Evolutionary conservation across 2,888 invertebrate species (phyloP).

Genomic region (Acanthacorydalis orientalis): DNA sequence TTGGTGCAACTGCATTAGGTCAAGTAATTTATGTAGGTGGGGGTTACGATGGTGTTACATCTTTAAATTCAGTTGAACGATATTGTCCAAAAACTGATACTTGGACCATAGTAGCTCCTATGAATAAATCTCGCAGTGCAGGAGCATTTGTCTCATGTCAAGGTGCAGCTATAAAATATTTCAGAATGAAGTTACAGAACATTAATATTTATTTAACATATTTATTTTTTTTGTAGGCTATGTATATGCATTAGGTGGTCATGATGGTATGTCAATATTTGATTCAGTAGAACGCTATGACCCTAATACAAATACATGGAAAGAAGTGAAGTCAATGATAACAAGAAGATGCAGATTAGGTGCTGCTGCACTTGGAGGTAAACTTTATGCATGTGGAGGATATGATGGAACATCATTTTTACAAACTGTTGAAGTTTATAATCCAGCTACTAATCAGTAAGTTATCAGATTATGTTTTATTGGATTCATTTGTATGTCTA

Average conservation of each 20-base stretch:
- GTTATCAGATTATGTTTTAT: slow-evolving; percentile 12
- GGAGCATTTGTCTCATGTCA: slow-evolving; percentile 27
- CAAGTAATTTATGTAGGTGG: slow-evolving; percentile 70
- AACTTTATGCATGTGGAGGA: slow-evolving; percentile 70
- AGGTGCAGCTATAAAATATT: slow-evolving; percentile 13
- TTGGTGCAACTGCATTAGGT: slow-evolving; percentile 65
- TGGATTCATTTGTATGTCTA: neutral
- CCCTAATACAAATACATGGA: slow-evolving; percentile 55
- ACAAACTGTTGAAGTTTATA: slow-evolving; percentile 65
- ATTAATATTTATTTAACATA: neutral
- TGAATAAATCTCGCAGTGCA: slow-evolving; percentile 42
- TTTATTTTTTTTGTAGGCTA: slow-evolving; percentile 34
- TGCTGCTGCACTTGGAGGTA: slow-evolving; percentile 63
- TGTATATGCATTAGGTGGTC: slow-evolving; percentile 71
- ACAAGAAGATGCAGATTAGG: slow-evolving; percentile 62
- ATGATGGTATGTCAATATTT: slow-evolving; percentile 75
- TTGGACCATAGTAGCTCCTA: slow-evolving; percentile 56
- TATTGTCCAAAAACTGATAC: slow-evolving; percentile 56
- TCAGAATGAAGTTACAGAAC: slow-evolving; percentile 1
- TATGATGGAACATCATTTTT: slow-evolving; percentile 75
- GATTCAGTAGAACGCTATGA: slow-evolving; percentile 73
- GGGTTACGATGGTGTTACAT: slow-evolving; percentile 72
- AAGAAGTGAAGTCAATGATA: slow-evolving; percentile 58
- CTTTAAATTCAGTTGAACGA: slow-evolving; percentile 66
- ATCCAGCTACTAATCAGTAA: slow-evolving; percentile 50